A percentile compares a stretch with the other conserved stretches of the same genome.
Evolutionary conservation across 2,888 invertebrate species (phyloP).

Genomic region (Meganola albula): DNA sequence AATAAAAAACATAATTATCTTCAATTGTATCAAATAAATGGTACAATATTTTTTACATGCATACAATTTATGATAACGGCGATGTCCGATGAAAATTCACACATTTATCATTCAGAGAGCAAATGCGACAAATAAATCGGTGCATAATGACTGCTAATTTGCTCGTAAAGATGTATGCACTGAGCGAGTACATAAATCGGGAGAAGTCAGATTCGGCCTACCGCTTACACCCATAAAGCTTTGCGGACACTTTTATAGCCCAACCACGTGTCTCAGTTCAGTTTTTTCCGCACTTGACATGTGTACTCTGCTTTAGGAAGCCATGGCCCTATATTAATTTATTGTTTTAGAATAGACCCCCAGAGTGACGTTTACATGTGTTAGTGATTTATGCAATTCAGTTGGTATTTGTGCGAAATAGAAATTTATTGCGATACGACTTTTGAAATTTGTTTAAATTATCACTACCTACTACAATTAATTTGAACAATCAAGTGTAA

Average conservation of each 20-base stretch:
- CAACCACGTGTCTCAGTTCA: conserved; percentile 67
- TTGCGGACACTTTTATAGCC: conserved; percentile 74
- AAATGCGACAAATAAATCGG: conserved; percentile 64
- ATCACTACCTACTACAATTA: too few relatives aligned
- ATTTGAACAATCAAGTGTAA: too few relatives aligned
- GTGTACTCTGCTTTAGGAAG: conserved; percentile 59
- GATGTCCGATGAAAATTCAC: conserved; percentile 50
- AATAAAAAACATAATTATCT: too few relatives aligned
- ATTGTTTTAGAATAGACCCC: conserved; percentile 67
- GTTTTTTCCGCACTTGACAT: conserved; percentile 75
- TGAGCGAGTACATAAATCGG: conserved; percentile 67
- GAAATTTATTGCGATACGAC: too few relatives aligned
- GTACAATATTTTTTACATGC: too few relatives aligned
- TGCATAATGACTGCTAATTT: conserved; percentile 76
- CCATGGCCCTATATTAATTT: conserved; percentile 59
- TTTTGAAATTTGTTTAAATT: too few relatives aligned
- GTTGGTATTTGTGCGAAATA: too few relatives aligned
- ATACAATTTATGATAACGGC: conserved; percentile 32
- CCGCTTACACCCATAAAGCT: conserved; percentile 75
- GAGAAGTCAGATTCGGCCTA: conserved; percentile 69
- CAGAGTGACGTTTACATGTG: conserved; percentile 33
- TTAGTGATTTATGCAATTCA: conserved; percentile 27
- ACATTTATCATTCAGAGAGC: conserved; percentile 62
- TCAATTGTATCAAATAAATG: too few relatives aligned
- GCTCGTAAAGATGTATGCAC: conserved; percentile 75